phyloP scores from a whole-genome alignment of 37 sponge, comb jelly and placozoan genomes.

The Diacarnus erythraeanus region DNA sequence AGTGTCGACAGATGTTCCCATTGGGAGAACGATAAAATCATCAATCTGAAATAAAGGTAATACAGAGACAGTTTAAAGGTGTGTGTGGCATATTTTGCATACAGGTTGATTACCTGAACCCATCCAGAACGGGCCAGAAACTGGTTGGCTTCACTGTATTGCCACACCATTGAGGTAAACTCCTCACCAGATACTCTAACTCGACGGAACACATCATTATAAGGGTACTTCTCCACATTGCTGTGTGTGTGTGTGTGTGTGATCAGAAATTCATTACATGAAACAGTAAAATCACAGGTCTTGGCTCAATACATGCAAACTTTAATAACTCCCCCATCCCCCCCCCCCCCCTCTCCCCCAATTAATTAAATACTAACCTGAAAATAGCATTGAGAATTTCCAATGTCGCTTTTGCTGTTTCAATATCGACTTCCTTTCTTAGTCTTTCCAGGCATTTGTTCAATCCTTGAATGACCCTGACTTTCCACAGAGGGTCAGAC shows the following conservation, averaged over 20 bases:
- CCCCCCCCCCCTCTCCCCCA: too few relatives aligned
- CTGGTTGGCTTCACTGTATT: constrained; percentile 22
- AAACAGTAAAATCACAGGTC: not conserved
- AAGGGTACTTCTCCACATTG: constrained; percentile 57
- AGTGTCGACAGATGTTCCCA: constrained; percentile 42
- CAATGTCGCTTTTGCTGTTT: constrained; percentile 48
- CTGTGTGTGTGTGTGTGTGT: too few relatives aligned
- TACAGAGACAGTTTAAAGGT: too few relatives aligned
- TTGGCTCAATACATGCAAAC: too few relatives aligned
- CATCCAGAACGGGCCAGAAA: constrained; percentile 69
- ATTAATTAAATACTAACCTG: too few relatives aligned
- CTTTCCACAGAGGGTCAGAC: constrained; percentile 60
- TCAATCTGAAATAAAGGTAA: constrained; percentile 50
- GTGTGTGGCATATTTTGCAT: not conserved
- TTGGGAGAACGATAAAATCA: constrained; percentile 68
- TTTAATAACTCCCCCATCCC: too few relatives aligned
- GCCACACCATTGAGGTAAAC: constrained; percentile 63
- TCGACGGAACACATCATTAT: constrained; percentile 63
- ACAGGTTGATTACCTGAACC: constrained; percentile 62
- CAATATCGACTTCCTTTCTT: constrained; percentile 29
- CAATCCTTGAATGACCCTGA: constrained; percentile 46
- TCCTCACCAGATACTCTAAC: constrained; percentile 53
- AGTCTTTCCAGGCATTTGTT: constrained; percentile 54
- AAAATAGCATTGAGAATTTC: constrained; percentile 57
- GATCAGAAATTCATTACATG: not conserved